Base-by-base conservation (phyloP, 2,797 vertebrate genomes). In the Chanos chanos region DNA sequence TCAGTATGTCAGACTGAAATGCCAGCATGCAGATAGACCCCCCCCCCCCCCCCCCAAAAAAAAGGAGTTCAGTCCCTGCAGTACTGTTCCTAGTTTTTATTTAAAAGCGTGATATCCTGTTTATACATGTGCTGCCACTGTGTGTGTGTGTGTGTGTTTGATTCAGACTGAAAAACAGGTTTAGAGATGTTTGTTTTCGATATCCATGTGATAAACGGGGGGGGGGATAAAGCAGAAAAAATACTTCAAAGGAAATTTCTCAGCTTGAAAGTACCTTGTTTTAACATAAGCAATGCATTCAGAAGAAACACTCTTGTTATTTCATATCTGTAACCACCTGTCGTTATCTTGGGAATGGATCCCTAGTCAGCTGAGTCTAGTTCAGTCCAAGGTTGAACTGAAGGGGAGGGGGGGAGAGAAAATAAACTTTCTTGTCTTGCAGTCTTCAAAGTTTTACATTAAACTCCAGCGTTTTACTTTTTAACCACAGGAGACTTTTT, bases 241-340 rank as follows among this genome's bases (percentile, higher is more conserved):
- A 16, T 25, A 51, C 59, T 63, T 60, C 71, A 72, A 66, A 69
- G 53, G 39, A 48, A 59, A 43, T 48, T 15, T 10, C 9, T 13
- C 22, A 21, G 4, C 69, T 72, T 70, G 45, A 22, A 51, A 61
- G 50, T 36, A 60, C 59, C 50, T 74, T 69, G 66, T 71, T 54
- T n/a, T 65, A 58, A 71, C 65, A 44, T 50, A 56, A 33, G 61
- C 66, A 31, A 74, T 74, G 58, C 62, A 71, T 75, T 71, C 72
- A 15, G 54, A 27, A 33, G 43, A 57, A 54, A 58, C 12, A 27
- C 39, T 45, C 41, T 37, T 61, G 51, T 30, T 68, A 57, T 62
- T 65, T 62, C 41, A 13, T 58, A 36, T 54, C 61, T 48, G 27
- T 44, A 50, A 30, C 13, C 49, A 41, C 18, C 34, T 47, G 61